A percentile compares a stretch with the other conserved stretches of the same genome.
These are phyloP conservation scores for Astur gentilis DNA, from an alignment of 2,113 vertebrate genomes.

Conservation along the genomic window DNA sequence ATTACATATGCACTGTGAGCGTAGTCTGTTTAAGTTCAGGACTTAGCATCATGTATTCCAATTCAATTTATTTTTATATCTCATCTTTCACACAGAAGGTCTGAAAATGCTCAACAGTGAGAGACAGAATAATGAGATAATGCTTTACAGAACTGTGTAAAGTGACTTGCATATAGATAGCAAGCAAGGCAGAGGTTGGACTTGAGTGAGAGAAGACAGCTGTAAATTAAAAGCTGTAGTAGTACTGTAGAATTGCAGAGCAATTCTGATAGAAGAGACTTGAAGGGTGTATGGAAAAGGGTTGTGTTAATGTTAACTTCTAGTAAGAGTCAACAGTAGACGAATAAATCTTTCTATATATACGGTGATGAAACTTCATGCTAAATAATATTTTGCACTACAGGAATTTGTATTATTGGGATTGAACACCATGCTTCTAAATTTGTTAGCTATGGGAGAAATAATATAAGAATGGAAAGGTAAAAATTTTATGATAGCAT, in stretches of 20 bases:
- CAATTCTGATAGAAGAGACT: neutral
- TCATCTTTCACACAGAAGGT: constrained; percentile 35
- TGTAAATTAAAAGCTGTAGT: constrained; percentile 17
- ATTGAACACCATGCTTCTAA: neutral
- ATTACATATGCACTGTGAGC: constrained; percentile 21
- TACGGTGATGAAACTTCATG: neutral
- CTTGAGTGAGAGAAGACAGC: neutral
- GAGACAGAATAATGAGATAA: constrained; percentile 63
- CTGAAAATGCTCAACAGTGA: constrained; percentile 44
- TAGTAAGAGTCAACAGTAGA: neutral
- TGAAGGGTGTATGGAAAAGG: neutral
- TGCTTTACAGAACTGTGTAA: constrained; percentile 37
- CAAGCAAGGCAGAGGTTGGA: neutral
- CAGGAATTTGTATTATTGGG: neutral
- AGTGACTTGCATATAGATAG: constrained; percentile 44
- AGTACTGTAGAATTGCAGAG: neutral
- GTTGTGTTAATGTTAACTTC: neutral
- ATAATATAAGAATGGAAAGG: neutral
- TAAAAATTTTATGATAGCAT: neutral
- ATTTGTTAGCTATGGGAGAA: neutral
- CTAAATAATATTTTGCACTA: neutral
- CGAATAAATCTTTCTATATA: neutral
- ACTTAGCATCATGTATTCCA: constrained; percentile 28
- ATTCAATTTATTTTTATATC: constrained; percentile 61
- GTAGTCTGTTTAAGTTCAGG: constrained; percentile 42